Evolutionary conservation across 2,797 vertebrate genomes (phyloP).

Genomic region (Pogoniulus pusillus): DNA sequence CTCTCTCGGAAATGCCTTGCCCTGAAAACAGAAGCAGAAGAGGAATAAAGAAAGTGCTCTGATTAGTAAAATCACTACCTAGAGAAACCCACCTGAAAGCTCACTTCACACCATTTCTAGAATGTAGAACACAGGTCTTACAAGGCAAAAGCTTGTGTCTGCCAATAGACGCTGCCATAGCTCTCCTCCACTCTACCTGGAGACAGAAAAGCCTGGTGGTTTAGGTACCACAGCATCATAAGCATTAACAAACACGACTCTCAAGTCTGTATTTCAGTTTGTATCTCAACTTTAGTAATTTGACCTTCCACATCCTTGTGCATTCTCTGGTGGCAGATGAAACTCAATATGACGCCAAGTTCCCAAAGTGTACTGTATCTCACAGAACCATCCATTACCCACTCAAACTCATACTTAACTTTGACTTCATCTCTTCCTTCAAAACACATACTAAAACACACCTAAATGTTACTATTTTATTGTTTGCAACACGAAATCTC

Average conservation of each 20-base stretch:
- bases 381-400: not conserved
- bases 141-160: not conserved
- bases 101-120: not conserved
- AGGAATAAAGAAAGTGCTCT: constrained; percentile 22
- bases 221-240: not conserved
- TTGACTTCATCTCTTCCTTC: not conserved
- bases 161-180: not conserved
- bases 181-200: not conserved
- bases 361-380: not conserved
- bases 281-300: not conserved
- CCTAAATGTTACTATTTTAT: not conserved
- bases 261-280: not conserved
- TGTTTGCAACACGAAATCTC: not conserved
- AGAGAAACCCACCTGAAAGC: constrained; percentile 27
- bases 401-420: not conserved
- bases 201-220: not conserved
- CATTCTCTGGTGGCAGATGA: not conserved
- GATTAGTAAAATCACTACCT: constrained; percentile 45
- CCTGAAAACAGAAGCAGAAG: constrained; percentile 75
- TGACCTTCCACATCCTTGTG: not conserved
- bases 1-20: constrained; percentile 94
- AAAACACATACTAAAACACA: not conserved
- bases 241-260: not conserved
- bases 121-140: not conserved
- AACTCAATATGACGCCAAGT: not conserved